Evolutionary conservation across 2,888 invertebrate species (phyloP).

Genomic region (Poecilus cupreus): DNA sequence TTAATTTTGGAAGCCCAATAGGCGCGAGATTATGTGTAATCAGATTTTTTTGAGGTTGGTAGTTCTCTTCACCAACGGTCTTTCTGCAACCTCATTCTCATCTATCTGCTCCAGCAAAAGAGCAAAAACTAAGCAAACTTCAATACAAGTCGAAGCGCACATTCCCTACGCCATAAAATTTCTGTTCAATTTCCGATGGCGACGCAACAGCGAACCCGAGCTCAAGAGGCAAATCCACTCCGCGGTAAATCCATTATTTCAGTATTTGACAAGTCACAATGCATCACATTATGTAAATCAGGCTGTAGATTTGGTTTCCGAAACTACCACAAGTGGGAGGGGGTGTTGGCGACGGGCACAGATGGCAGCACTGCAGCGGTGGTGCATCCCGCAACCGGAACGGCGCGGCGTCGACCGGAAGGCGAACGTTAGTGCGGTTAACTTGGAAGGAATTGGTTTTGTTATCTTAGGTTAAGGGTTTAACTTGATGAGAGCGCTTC

Average conservation of each 20-base stretch:
- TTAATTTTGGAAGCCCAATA: too few relatives aligned
- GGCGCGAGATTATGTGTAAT: too few relatives aligned
- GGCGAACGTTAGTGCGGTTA: neutral
- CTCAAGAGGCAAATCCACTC: neutral
- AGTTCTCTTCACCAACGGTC: too few relatives aligned
- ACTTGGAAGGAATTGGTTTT: neutral
- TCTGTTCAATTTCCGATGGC: slow-evolving; percentile 33
- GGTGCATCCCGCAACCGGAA: neutral
- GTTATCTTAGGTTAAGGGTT: too few relatives aligned
- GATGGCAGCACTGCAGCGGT: slow-evolving; percentile 6
- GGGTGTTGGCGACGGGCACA: neutral
- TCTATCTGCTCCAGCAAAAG: neutral
- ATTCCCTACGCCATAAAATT: slow-evolving; percentile 27
- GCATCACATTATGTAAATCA: slow-evolving; percentile 58
- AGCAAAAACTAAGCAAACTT: neutral
- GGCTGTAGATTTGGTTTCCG: slow-evolving; percentile 51
- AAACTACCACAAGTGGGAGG: neutral
- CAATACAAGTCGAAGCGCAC: too few relatives aligned
- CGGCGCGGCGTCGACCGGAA: neutral
- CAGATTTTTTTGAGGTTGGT: too few relatives aligned
- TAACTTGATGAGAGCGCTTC: too few relatives aligned
- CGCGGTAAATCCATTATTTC: slow-evolving; percentile 54
- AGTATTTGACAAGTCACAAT: slow-evolving; percentile 56
- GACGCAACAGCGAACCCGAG: neutral
- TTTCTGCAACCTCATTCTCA: neutral